Evolutionary conservation across 2,888 invertebrate genomes (phyloP).

Genomic region (Acanthoscelides obtectus): DNA sequence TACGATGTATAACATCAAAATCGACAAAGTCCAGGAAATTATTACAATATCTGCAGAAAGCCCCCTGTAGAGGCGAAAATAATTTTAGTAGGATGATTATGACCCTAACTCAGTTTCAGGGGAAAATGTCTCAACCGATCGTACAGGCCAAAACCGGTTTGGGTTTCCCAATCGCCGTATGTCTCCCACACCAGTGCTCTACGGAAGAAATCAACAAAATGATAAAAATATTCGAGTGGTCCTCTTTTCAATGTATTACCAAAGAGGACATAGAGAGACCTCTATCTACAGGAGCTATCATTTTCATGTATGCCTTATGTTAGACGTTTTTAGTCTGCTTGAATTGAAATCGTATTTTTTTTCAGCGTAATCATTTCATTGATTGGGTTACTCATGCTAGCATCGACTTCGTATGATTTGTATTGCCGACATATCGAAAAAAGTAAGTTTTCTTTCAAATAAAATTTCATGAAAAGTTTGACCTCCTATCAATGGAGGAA

Average conservation of each 20-base stretch:
- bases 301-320: conserved; percentile 19
- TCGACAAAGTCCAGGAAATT: too few relatives aligned
- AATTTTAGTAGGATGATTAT: too few relatives aligned
- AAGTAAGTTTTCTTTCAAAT: conserved; percentile 15
- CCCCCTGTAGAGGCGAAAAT: too few relatives aligned
- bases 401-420: conserved; percentile 25
- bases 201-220: conserved; percentile 45
- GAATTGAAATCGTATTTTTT: conserved; percentile 2
- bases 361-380: conserved; percentile 23
- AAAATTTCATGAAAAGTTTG: too few relatives aligned
- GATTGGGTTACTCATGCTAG: conserved; percentile 13
- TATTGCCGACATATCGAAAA: conserved; percentile 13
- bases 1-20: too few relatives aligned
- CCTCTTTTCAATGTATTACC: conserved; percentile 21
- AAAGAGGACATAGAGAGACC: conserved; percentile 20
- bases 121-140: neutral
- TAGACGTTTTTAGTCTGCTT: too few relatives aligned
- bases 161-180: conserved; percentile 12
- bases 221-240: conserved; percentile 25
- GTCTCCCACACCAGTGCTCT: conserved; percentile 20
- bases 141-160: neutral
- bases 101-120: neutral
- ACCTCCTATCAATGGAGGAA: too few relatives aligned
- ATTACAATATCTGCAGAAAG: too few relatives aligned
- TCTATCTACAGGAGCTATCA: conserved; percentile 20